Evolutionary conservation across 2,888 invertebrate species (phyloP).

Genomic region (Lamellibrachia satsuma): DNA sequence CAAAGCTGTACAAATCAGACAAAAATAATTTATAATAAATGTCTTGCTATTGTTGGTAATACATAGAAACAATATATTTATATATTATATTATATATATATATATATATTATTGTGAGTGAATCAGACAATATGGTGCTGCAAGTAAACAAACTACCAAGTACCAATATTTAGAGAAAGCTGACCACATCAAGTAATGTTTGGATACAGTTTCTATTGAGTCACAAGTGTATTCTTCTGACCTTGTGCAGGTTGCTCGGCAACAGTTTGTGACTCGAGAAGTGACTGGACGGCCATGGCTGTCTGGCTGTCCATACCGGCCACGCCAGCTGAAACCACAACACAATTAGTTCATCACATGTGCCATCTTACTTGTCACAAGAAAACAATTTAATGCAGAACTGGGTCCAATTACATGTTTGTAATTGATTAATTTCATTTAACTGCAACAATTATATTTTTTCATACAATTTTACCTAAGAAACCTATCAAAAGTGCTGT

Average conservation of each 20-base stretch:
- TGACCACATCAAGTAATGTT: background rate
- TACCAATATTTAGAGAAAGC: background rate
- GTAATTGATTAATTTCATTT: too few species aligned
- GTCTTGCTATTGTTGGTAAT: too few species aligned
- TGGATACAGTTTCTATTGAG: background rate
- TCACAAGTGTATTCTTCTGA: background rate
- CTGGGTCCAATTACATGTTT: too few species aligned
- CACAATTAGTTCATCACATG: background rate
- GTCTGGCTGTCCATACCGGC: slow-evolving; percentile 60
- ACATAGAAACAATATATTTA: too few species aligned
- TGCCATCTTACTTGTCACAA: background rate
- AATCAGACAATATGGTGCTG: too few species aligned
- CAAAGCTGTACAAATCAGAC: too few species aligned
- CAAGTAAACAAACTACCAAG: background rate
- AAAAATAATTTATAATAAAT: too few species aligned
- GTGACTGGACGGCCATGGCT: slow-evolving; percentile 62
- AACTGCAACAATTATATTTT: too few species aligned
- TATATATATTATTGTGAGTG: background rate
- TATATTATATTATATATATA: too few species aligned
- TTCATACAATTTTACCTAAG: too few species aligned
- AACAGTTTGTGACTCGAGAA: slow-evolving; percentile 57
- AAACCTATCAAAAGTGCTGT: too few species aligned
- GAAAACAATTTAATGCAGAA: too few species aligned
- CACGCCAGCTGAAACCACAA: slow-evolving; percentile 30
- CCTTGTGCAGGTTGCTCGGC: slow-evolving; percentile 49